phyloP scores from a whole-genome alignment of 2,113 vertebrate species.

The Collichthys lucidus region DNA sequence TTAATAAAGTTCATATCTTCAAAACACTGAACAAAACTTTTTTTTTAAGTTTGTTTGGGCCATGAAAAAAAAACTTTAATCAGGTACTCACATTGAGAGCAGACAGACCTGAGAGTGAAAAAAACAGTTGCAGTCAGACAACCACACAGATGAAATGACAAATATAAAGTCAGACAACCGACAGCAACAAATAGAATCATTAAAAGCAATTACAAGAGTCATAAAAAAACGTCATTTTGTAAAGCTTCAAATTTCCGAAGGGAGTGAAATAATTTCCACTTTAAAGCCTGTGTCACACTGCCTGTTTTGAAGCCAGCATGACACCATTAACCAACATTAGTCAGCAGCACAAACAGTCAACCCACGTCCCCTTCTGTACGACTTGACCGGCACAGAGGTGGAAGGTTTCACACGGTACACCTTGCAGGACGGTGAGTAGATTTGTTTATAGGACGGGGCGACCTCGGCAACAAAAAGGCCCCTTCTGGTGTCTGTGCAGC shows the following conservation, averaged over 20 bases:
- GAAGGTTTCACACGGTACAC: slow-evolving; percentile 16
- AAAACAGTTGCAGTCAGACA: slow-evolving; percentile 8
- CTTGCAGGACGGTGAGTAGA: neutral
- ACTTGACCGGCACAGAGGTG: slow-evolving; percentile 27
- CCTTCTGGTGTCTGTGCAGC: neutral
- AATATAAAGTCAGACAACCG: slow-evolving; percentile 35
- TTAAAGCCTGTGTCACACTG: slow-evolving; percentile 22
- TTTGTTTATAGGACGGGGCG: neutral
- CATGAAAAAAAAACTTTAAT: neutral
- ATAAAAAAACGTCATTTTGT: slow-evolving; percentile 46
- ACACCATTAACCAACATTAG: slow-evolving; percentile 54
- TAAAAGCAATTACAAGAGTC: slow-evolving; percentile 53
- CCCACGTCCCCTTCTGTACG: neutral
- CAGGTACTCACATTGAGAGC: neutral
- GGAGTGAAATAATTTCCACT: slow-evolving; percentile 39
- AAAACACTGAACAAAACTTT: neutral
- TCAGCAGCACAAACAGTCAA: slow-evolving; percentile 20
- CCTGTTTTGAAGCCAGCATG: slow-evolving; percentile 28
- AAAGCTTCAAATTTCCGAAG: slow-evolving; percentile 30
- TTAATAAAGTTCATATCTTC: neutral
- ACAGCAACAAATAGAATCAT: slow-evolving; percentile 44
- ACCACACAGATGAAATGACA: neutral
- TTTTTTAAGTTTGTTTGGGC: neutral
- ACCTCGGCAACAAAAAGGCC: neutral
- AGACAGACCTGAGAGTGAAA: slow-evolving; percentile 1